phyloP scores from a whole-genome alignment of 2,888 invertebrate species.

The Platycnemis pennipes region DNA sequence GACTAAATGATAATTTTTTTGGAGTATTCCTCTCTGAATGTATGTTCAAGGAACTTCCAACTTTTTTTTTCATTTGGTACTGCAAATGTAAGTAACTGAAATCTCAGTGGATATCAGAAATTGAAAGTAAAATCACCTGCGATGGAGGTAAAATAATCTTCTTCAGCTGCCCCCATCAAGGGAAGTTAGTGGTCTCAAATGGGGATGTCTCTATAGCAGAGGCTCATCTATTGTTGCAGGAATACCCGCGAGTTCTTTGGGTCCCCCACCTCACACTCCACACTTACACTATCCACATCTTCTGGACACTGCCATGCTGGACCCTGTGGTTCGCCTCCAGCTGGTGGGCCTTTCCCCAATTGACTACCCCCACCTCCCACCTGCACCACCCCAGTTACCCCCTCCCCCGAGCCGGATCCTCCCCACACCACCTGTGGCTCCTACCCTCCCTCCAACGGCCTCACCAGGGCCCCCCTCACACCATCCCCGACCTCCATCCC shows the following conservation, averaged over 20 bases:
- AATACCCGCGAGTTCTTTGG: constrained; percentile 75
- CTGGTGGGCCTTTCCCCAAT: constrained; percentile 80
- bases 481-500: constrained; percentile 73
- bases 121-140: neutral
- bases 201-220: constrained; percentile 37
- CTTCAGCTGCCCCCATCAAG: neutral
- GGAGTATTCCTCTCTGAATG: neutral
- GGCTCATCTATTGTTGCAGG: constrained; percentile 64
- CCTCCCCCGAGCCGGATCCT: neutral
- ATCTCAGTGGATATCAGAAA: neutral
- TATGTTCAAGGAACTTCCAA: neutral
- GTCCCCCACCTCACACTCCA: constrained; percentile 81
- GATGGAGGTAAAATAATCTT: neutral
- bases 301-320: constrained; percentile 84
- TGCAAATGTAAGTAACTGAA: neutral
- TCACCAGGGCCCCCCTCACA: constrained; percentile 59
- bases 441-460: constrained; percentile 68
- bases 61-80: neutral
- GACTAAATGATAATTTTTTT: neutral
- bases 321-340: constrained; percentile 89
- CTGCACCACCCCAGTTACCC: neutral
- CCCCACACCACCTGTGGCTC: neutral
- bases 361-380: constrained; percentile 46
- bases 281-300: constrained; percentile 53
- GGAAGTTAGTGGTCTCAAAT: neutral